Evolutionary conservation across 2,888 invertebrate genomes (phyloP).

Genomic region (Mactromeris polynyma): DNA sequence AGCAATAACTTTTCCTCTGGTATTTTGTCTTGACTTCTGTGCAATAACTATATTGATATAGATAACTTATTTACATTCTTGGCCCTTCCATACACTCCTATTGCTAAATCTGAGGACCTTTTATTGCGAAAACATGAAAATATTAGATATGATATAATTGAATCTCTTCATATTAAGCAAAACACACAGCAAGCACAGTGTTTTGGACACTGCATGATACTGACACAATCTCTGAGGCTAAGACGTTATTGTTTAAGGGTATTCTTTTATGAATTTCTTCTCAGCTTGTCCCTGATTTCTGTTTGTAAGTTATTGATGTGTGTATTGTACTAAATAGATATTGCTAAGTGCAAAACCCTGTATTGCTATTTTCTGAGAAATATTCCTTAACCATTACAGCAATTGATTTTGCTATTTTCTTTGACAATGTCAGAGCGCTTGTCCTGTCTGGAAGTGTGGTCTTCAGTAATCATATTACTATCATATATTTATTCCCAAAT

Average conservation of each 20-base stretch:
- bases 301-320: not conserved
- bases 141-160: not conserved
- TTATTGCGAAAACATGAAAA: not conserved
- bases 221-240: not conserved
- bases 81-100: not conserved
- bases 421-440: not conserved
- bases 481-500: not conserved
- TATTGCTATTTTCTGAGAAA: not conserved
- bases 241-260: not conserved
- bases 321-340: not conserved
- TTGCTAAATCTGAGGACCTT: not conserved
- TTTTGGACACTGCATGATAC: not conserved
- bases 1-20: not conserved
- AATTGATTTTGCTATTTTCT: slow-evolving; percentile 4
- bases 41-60: not conserved
- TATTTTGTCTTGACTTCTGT: slow-evolving; percentile 1
- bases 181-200: not conserved
- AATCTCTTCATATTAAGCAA: not conserved
- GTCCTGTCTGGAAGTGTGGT: not conserved
- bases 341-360: slow-evolving; percentile 4
- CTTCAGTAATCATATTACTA: not conserved
- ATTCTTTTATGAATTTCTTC: slow-evolving; percentile 4
- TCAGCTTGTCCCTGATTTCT: not conserved
- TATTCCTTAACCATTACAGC: not conserved
- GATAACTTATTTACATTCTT: not conserved